Base-by-base conservation (phyloP, 2,888 invertebrate species). In the Campaea margaritaria region DNA sequence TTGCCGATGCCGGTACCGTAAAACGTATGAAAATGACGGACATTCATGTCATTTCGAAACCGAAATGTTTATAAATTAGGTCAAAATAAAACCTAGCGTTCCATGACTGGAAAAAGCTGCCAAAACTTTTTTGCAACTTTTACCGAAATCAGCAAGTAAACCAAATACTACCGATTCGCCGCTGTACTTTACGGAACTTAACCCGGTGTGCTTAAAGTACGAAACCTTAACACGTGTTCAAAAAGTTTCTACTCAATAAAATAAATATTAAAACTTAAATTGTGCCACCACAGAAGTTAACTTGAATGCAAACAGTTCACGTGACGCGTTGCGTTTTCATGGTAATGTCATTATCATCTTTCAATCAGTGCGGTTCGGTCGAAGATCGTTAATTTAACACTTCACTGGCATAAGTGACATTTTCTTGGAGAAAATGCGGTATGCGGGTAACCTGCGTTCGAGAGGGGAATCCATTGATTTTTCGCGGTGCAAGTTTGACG, bases 341-440 rank as follows among this genome's bases (percentile, higher is more conserved):
- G 68, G 75, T 75, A 70, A 69, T 75, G 76, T 77, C 72, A 71
- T 78, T 75, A 74, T 75, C 69, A 70, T 47, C 43, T 46, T 74
- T 75, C 68, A 67, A 66, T 69, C 64, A 68, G 66, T 68, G 74
- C 72, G 72, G 60, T 74, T 68, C 56, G 72, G 70, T 75, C 72
- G 49, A 13, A 8, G 36, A 58, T 63, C 43, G 76, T 47, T 21
- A 10, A 11, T 2, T 85, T 76, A 82, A 70, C 87, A 89, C 88
- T 86, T 82, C 90, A 91, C 91, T 86, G 58, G 83, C 91, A 91
- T 91, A 85, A 76, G 81, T 68, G 84, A 86, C 89, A 89, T 91
- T 91, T 91, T 91, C 86, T 68, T 78, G 70, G 61, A 78, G 87
- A 89, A 91, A 91, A 91, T 92, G 91, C 91, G 90, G 89, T 89